phyloP scores from a whole-genome alignment of 2,888 invertebrate species.

The Drosophila paranaensis region DNA sequence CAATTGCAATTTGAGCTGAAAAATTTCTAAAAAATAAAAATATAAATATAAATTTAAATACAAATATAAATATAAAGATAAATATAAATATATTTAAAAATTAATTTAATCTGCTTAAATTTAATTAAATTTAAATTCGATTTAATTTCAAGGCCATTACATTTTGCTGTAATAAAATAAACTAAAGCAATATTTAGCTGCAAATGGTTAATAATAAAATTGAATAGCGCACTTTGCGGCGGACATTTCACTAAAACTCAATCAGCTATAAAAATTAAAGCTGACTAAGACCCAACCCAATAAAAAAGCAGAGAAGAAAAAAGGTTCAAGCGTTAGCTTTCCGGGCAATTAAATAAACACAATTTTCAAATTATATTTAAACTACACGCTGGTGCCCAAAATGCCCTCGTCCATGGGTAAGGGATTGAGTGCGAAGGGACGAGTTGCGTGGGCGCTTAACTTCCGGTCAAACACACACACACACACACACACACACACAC shows the following conservation, averaged over 20 bases:
- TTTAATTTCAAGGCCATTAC: neutral
- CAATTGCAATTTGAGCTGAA: neutral
- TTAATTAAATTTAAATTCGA: neutral
- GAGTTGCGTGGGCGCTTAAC: slow-evolving; percentile 42
- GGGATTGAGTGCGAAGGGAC: slow-evolving; percentile 1
- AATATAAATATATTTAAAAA: neutral
- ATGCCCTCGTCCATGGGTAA: slow-evolving; percentile 13
- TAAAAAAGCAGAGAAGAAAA: slow-evolving; percentile 15
- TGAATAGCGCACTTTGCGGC: slow-evolving; percentile 40
- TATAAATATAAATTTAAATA: neutral
- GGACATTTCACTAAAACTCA: slow-evolving; percentile 52
- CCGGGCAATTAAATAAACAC: slow-evolving; percentile 79
- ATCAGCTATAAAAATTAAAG: slow-evolving; percentile 59
- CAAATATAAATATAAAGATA: neutral
- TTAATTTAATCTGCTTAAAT: neutral
- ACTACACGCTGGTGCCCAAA: slow-evolving; percentile 44
- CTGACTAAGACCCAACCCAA: slow-evolving; percentile 14
- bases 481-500: neutral
- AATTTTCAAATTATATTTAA: slow-evolving; percentile 79
- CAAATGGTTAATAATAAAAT: slow-evolving; percentile 12
- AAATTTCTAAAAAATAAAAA: neutral
- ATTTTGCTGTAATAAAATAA: neutral
- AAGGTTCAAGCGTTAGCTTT: slow-evolving; percentile 56
- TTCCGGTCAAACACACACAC: slow-evolving; percentile 63
- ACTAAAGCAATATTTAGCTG: neutral